Evolutionary conservation across 2,888 invertebrate species (phyloP), one percentile per base, ranked within the genome.

Genomic region (Megastigmus dorsalis): DNA sequence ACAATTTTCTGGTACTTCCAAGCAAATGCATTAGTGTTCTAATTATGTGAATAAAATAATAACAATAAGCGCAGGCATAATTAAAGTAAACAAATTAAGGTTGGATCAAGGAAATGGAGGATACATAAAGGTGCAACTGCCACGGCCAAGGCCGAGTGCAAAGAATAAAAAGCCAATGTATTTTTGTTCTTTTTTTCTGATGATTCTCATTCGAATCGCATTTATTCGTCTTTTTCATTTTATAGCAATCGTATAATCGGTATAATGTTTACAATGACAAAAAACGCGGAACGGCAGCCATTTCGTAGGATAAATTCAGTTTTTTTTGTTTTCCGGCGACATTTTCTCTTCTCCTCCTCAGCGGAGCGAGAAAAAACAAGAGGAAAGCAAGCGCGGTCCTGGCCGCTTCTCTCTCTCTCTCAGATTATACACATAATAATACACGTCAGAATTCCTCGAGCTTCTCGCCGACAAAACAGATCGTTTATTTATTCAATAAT

Each of bases 211-310:
- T 86, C 84, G 86, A 85, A 85, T 86, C 84, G 84, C 82, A 84
- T 87, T 88, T 88, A 84, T 84, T 84, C 80, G 76, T 78, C 75
- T 80, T 79, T 80, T 81, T 84, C 70, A 74, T 74, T 79, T 79
- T 79, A 78, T 85, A 87, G 85, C 85, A 87, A 85, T 88, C 83
- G 84, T 87, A 87, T 88, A 88, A 87, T 88, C 85, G 84, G 84
- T 85, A 84, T 87, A 86, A 86, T 85, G 77, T 77, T 77, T 87
- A 88, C 84, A 87, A 84, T 87, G 76, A 74, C 74, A 76, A 76
- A 76, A 73, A 74, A 71, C 59, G 67, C 74, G 67, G 70, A 74
- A 74, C 74, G 60, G 26, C 41, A 18, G 20, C 20, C 77, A 84
- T 85, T 84, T 82, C 84, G 83, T 84, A 85, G 84, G 85, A 81